A percentile compares a stretch with the other conserved stretches of the same genome.
These are phyloP conservation scores for Siniperca obscura DNA, from an alignment of 2,797 vertebrate species.

Conservation along the genomic window DNA sequence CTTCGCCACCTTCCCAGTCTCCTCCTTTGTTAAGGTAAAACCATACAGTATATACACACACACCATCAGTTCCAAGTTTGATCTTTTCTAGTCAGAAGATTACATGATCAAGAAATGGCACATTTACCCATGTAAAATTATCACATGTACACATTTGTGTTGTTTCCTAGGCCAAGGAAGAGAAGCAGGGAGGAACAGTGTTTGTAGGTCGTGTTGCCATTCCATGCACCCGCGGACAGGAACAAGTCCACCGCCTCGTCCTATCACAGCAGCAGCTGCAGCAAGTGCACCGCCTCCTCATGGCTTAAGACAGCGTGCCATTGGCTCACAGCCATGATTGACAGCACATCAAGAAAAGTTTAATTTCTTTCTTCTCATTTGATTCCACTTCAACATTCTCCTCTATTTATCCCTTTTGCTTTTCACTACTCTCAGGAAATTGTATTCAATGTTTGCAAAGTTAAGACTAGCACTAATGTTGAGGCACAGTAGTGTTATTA, in stretches of 20 bases:
- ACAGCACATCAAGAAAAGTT: slow-evolving; percentile 33
- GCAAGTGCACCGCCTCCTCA: slow-evolving; percentile 87
- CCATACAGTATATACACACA: background rate
- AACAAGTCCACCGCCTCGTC: slow-evolving; percentile 89
- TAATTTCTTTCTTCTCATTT: slow-evolving; percentile 29
- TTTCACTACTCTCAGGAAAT: slow-evolving; percentile 63
- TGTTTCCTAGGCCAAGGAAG: slow-evolving; percentile 84
- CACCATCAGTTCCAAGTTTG: background rate
- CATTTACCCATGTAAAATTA: background rate
- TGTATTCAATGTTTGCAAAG: slow-evolving; percentile 26
- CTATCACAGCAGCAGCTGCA: slow-evolving; percentile 90
- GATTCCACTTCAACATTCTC: slow-evolving; percentile 21
- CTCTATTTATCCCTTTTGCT: slow-evolving; percentile 33
- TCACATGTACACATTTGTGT: background rate
- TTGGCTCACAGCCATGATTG: background rate
- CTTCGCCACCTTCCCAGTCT: slow-evolving; percentile 91
- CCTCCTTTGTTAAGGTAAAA: slow-evolving; percentile 89
- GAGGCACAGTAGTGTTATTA: slow-evolving; percentile 17
- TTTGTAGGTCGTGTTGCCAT: slow-evolving; percentile 89
- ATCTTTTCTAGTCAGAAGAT: background rate
- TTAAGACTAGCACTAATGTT: slow-evolving; percentile 49
- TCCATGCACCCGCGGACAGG: slow-evolving; percentile 88
- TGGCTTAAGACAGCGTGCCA: slow-evolving; percentile 62
- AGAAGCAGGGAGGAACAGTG: slow-evolving; percentile 86
- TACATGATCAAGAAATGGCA: background rate